phyloP scores from a whole-genome alignment of 1,140 invertebrate species.

The Acromyrmex charruanus region DNA sequence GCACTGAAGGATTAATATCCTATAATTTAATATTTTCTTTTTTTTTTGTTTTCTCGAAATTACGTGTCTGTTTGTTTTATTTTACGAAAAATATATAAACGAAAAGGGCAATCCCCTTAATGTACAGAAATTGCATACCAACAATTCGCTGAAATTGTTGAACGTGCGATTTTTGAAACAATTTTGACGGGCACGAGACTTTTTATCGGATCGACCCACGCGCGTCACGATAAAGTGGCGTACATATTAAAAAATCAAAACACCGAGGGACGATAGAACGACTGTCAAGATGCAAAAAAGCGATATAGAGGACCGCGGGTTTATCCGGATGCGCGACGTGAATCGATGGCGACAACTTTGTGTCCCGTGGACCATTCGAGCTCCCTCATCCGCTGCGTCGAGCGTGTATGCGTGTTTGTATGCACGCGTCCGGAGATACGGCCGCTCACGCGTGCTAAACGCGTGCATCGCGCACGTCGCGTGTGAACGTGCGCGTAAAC shows the following conservation, averaged over 20 bases:
- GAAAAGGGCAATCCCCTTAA: neutral
- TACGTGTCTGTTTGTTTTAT: neutral
- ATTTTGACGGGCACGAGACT: constrained; percentile 44
- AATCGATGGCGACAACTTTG: constrained; percentile 54
- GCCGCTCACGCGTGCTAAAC: constrained; percentile 63
- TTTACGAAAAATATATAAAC: neutral
- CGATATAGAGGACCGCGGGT: constrained; percentile 59
- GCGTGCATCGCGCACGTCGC: constrained; percentile 43
- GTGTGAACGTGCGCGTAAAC: constrained; percentile 66
- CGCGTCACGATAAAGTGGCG: constrained; percentile 56
- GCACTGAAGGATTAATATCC: no score
- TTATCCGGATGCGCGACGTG: constrained; percentile 55
- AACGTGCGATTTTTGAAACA: constrained; percentile 39
- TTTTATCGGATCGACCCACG: constrained; percentile 55
- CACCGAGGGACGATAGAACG: constrained; percentile 53
- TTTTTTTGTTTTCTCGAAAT: neutral
- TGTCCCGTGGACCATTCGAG: constrained; percentile 27
- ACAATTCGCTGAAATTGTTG: constrained; percentile 21
- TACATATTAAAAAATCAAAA: constrained; percentile 63
- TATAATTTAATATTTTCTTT: no score
- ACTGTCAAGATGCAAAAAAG: constrained; percentile 64
- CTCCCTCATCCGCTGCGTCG: neutral
- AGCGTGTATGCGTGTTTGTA: neutral
- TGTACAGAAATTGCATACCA: neutral
- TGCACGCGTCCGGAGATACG: constrained; percentile 26